Conservation (phyloP, 2,888 invertebrate species). For the Xylota segnis region DNA sequence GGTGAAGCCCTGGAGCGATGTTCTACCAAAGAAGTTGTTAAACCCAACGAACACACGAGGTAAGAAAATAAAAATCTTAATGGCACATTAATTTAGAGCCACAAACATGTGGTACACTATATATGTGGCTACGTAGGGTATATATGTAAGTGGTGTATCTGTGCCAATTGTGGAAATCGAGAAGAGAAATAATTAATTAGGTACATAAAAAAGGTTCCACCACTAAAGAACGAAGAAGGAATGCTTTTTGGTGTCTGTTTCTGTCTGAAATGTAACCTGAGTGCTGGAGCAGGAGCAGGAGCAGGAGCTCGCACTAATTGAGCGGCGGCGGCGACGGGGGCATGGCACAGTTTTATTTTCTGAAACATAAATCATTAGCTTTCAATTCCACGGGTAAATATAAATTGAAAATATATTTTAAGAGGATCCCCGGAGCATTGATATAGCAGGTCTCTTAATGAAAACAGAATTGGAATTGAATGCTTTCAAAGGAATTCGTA, state of each 20-base stretch:
- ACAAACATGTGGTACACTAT: constrained; percentile 72
- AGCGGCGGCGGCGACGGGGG: constrained; percentile 8
- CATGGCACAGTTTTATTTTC: constrained; percentile 47
- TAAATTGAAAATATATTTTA: constrained; percentile 61
- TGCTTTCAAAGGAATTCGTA: neutral
- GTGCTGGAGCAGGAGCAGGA: neutral
- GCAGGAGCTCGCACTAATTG: constrained; percentile 35
- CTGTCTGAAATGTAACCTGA: constrained; percentile 54
- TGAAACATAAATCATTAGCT: constrained; percentile 65
- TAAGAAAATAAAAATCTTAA: constrained; percentile 61
- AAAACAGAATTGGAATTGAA: neutral
- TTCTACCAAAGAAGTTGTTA: constrained; percentile 8
- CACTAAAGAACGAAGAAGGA: constrained; percentile 3
- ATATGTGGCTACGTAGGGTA: constrained; percentile 15
- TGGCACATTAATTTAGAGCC: constrained; percentile 74
- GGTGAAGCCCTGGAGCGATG: neutral
- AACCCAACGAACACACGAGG: constrained; percentile 40
- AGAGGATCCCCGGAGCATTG: constrained; percentile 19
- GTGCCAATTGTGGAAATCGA: constrained; percentile 65
- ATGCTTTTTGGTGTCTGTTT: constrained; percentile 50
- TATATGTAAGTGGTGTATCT: constrained; percentile 29
- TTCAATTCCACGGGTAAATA: constrained; percentile 56
- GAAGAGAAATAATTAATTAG: constrained; percentile 73
- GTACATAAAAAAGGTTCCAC: constrained; percentile 61
- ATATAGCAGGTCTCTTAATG: neutral